Evolutionary conservation across 2,888 invertebrate species (phyloP).

Genomic region (Neoscelio sp.): DNA sequence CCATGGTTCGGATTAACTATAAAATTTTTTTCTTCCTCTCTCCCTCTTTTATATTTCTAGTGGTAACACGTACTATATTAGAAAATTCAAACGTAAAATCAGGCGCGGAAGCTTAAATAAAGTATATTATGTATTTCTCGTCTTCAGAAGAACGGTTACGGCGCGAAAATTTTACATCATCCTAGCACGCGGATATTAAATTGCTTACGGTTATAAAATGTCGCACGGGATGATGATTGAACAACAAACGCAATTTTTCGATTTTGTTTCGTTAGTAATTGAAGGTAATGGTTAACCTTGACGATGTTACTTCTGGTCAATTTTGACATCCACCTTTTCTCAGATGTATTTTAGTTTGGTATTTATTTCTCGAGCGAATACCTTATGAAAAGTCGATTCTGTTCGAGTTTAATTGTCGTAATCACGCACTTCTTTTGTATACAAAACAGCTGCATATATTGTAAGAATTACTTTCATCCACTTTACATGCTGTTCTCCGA

Average conservation of each 20-base stretch:
- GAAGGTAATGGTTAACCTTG: too few species aligned
- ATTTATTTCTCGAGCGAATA: too few species aligned
- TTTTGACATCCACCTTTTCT: too few species aligned
- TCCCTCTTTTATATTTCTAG: slow-evolving; percentile 19
- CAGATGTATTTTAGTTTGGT: too few species aligned
- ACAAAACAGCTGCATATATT: slow-evolving; percentile 27
- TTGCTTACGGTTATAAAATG: slow-evolving; percentile 41
- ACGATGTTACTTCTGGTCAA: too few species aligned
- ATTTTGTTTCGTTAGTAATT: too few species aligned
- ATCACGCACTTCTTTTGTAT: too few species aligned
- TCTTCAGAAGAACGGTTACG: slow-evolving; percentile 25
- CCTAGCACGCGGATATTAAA: slow-evolving; percentile 42
- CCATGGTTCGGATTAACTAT: slow-evolving; percentile 15
- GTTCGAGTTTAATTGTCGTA: too few species aligned
- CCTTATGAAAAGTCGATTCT: too few species aligned
- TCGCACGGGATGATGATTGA: slow-evolving; percentile 21
- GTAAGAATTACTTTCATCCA: slow-evolving; percentile 26
- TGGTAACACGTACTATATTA: slow-evolving; percentile 29
- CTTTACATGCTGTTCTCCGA: slow-evolving; percentile 37
- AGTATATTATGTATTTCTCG: slow-evolving; percentile 41
- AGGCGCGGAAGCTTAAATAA: slow-evolving; percentile 24
- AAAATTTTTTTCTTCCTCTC: slow-evolving; percentile 24
- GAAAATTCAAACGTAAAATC: slow-evolving; percentile 36
- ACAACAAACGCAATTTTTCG: too few species aligned
- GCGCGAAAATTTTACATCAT: slow-evolving; percentile 42